phyloP scores from a whole-genome alignment of 2,888 invertebrate species.

The Strigamia crassipes region DNA sequence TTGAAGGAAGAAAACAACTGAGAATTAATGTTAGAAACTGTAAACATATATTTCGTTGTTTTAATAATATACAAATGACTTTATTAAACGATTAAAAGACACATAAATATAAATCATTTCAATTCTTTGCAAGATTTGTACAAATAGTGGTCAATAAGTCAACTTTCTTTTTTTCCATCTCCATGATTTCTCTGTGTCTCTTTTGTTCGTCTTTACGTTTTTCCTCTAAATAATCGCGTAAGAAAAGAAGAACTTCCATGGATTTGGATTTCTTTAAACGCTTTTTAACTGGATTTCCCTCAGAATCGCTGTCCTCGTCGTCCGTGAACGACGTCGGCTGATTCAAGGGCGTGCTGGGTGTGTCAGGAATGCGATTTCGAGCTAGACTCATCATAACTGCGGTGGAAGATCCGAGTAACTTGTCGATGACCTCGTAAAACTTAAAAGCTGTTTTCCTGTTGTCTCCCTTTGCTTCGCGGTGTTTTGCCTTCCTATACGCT shows the following conservation, averaged over 20 bases:
- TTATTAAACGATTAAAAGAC: neutral
- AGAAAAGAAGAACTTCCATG: constrained; percentile 7
- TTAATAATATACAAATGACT: neutral
- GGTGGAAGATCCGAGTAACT: constrained; percentile 15
- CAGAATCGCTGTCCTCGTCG: constrained; percentile 8
- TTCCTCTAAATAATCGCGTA: neutral
- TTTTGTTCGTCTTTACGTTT: neutral
- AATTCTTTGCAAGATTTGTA: constrained; percentile 16
- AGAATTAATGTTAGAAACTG: neutral
- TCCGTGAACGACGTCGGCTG: constrained; percentile 4
- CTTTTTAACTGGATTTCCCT: constrained; percentile 1
- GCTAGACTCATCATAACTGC: constrained; percentile 4
- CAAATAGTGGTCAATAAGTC: constrained; percentile 9
- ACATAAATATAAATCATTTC: neutral
- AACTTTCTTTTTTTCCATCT: constrained; percentile 27
- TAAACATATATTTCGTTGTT: neutral
- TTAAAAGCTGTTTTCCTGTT: neutral
- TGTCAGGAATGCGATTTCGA: neutral
- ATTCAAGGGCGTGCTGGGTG: neutral
- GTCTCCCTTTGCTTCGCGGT: neutral
- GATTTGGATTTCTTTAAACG: neutral
- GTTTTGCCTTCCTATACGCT: neutral
- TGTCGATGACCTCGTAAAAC: neutral
- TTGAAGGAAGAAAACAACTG: neutral
- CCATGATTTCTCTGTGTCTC: constrained; percentile 7